These are phyloP conservation scores for Elachura formosa DNA, from an alignment of 2,113 vertebrate genomes.

Conservation along the genomic window DNA sequence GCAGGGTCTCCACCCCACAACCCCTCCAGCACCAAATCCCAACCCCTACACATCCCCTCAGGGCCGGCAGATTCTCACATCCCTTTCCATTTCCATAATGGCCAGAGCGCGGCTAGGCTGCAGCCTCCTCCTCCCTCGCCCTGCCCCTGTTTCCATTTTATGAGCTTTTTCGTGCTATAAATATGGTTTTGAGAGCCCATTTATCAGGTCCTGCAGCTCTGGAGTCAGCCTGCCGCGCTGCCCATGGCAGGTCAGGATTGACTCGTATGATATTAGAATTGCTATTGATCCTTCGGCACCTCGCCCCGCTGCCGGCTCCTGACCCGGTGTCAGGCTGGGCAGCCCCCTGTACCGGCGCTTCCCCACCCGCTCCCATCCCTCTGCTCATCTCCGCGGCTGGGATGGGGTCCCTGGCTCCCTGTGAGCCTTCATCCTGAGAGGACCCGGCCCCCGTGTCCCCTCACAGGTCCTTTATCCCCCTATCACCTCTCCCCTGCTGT, in stretches of 20 bases:
- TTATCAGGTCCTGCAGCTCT: conserved; percentile 57
- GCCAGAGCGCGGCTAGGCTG: background rate
- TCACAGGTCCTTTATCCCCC: rapidly evolving
- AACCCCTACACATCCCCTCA: background rate
- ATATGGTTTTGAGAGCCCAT: conserved; percentile 64
- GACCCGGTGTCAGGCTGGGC: conserved; percentile 10
- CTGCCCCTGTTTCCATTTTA: conserved; percentile 52
- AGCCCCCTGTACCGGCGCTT: background rate
- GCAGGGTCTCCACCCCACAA: background rate
- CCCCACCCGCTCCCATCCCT: background rate
- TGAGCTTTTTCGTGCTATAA: conserved; percentile 62
- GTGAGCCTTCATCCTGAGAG: rapidly evolving
- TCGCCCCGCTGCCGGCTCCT: conserved; percentile 8
- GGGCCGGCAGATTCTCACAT: background rate
- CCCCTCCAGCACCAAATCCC: background rate
- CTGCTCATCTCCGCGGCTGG: background rate
- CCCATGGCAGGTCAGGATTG: conserved; percentile 65
- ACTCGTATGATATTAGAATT: conserved; percentile 70
- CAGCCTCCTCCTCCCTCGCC: background rate
- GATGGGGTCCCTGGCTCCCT: background rate
- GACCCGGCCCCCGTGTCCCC: rapidly evolving
- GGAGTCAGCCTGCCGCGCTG: conserved; percentile 51
- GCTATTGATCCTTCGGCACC: conserved; percentile 68
- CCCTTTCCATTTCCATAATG: background rate
- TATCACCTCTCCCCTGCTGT: rapidly evolving